Percentiles rank a stretch among this genome's conserved stretches.
phyloP scores from a whole-genome alignment of 2,888 invertebrate species.

The Perithous albicinctus region DNA sequence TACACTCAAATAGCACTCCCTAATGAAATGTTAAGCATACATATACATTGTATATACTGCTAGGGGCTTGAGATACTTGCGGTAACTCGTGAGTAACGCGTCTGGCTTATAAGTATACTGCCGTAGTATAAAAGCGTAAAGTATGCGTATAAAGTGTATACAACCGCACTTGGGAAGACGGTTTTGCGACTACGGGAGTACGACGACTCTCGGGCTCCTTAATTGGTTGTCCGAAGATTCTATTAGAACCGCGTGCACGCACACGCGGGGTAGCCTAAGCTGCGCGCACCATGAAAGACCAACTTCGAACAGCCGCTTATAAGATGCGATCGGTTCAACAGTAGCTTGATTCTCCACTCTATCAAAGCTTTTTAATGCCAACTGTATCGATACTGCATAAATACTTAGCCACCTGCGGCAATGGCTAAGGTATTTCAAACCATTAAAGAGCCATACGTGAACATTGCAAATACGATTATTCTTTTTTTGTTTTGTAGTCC shows the following conservation, averaged over 20 bases:
- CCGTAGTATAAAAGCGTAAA: conserved; percentile 51
- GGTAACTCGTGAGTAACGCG: conserved; percentile 18
- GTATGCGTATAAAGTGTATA: conserved; percentile 47
- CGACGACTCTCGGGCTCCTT: conserved; percentile 49
- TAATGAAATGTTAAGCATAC: conserved; percentile 53
- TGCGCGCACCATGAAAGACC: background rate
- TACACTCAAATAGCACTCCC: conserved; percentile 26
- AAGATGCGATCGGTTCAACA: conserved; percentile 17
- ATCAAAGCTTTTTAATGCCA: conserved; percentile 22
- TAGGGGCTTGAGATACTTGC: conserved; percentile 5
- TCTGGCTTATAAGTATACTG: conserved; percentile 21
- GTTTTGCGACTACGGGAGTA: conserved; percentile 44
- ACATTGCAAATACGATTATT: background rate
- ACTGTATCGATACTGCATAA: conserved; percentile 19
- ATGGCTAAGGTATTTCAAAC: conserved; percentile 15
- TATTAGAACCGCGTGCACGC: conserved; percentile 23
- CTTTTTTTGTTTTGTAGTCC: background rate
- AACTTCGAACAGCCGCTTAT: conserved; percentile 8
- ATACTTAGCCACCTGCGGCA: conserved; percentile 16
- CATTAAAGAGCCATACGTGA: background rate
- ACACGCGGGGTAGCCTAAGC: background rate
- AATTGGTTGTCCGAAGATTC: conserved; percentile 50
- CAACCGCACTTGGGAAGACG: conserved; percentile 23
- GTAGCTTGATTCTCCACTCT: conserved; percentile 18
- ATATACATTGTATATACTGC: conserved; percentile 42